These are phyloP conservation scores for Leucozona laternaria DNA, from an alignment of 2,888 invertebrate genomes.

Conservation along the genomic window DNA sequence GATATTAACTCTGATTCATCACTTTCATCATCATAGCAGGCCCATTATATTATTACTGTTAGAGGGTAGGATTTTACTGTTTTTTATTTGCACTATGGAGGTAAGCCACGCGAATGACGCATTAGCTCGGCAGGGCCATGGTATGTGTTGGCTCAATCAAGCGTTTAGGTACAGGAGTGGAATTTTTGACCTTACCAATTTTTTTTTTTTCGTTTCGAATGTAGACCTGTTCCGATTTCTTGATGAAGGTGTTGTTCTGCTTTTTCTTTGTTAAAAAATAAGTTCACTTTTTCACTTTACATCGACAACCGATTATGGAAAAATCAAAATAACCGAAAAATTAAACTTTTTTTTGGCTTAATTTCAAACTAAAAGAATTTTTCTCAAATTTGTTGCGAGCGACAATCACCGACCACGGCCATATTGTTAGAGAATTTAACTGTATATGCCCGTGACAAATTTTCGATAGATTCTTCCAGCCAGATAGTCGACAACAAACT, in stretches of 20 bases:
- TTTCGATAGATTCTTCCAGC: slow-evolving; percentile 62
- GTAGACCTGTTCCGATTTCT: not conserved
- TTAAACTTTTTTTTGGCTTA: slow-evolving; percentile 6
- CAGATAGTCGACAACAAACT: slow-evolving; percentile 60
- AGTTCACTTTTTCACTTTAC: slow-evolving; percentile 41
- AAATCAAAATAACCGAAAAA: slow-evolving; percentile 35
- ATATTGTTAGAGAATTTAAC: slow-evolving; percentile 71
- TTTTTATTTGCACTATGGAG: slow-evolving; percentile 58
- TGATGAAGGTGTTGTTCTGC: not conserved
- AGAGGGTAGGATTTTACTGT: slow-evolving; percentile 36
- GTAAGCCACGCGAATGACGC: slow-evolving; percentile 67
- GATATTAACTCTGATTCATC: slow-evolving; percentile 67
- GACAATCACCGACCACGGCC: slow-evolving; percentile 68
- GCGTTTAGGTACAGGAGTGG: not conserved
- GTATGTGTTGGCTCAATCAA: slow-evolving; percentile 47
- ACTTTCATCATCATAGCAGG: slow-evolving; percentile 43
- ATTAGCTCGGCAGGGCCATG: slow-evolving; percentile 61
- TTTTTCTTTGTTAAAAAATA: not conserved
- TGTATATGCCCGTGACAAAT: slow-evolving; percentile 69
- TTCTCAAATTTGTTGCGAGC: slow-evolving; percentile 59
- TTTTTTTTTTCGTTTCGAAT: not conserved
- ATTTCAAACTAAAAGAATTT: slow-evolving; percentile 38
- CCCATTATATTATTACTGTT: slow-evolving; percentile 27
- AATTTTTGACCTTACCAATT: slow-evolving; percentile 45
- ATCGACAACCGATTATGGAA: not conserved